Evolutionary conservation across 1,140 invertebrate genomes (phyloP).

Genomic region (Monochamus saltuarius): DNA sequence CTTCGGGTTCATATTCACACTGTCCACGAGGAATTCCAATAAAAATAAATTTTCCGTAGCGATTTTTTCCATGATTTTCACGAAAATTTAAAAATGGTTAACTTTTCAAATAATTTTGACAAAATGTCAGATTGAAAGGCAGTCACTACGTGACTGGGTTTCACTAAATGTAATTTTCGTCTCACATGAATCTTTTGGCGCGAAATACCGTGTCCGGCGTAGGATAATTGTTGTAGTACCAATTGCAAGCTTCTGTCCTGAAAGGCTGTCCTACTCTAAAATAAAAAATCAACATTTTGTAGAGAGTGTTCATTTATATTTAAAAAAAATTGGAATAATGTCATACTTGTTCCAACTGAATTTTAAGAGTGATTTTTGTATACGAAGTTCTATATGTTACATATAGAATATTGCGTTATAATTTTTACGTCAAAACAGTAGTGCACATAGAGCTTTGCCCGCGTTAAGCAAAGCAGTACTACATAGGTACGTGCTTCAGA

Average conservation of each 20-base stretch:
- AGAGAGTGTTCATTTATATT: neutral
- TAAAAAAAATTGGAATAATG: neutral
- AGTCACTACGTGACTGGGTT: too few species aligned
- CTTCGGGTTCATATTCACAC: conserved; percentile 50
- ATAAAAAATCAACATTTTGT: conserved; percentile 19
- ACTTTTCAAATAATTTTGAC: too few species aligned
- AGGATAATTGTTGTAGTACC: conserved; percentile 56
- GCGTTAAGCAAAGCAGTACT: too few species aligned
- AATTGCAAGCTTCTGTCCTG: conserved; percentile 56
- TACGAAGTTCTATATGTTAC: too few species aligned
- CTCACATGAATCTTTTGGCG: conserved; percentile 31
- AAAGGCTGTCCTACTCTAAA: conserved; percentile 55
- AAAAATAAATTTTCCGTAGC: conserved; percentile 58
- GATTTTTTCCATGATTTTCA: conserved; percentile 50
- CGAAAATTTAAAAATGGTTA: neutral
- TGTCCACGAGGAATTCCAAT: conserved; percentile 59
- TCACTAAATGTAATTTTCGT: conserved; percentile 9
- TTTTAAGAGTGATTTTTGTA: too few species aligned
- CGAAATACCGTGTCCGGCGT: conserved; percentile 40
- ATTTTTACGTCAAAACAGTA: too few species aligned
- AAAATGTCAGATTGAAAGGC: too few species aligned
- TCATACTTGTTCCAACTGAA: neutral
- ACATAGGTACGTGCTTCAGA: too few species aligned
- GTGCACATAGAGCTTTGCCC: too few species aligned
- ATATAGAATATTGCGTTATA: too few species aligned